These are phyloP conservation scores for Leptinotarsa undecemlineata DNA, from an alignment of 1,140 invertebrate genomes.

Conservation along the genomic window DNA sequence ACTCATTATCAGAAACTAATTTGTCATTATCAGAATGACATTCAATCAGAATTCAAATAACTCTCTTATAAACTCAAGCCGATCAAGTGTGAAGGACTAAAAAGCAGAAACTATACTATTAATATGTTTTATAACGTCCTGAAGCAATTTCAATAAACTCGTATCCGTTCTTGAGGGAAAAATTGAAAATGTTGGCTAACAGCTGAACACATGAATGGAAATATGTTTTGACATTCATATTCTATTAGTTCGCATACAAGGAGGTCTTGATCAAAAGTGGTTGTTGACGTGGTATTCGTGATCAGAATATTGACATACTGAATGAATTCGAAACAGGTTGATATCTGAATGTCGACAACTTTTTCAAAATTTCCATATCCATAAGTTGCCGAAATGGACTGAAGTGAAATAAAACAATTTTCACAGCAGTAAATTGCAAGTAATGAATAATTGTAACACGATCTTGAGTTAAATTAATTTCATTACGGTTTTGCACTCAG, in stretches of 20 bases:
- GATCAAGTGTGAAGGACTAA: constrained; percentile 20
- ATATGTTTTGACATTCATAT: neutral
- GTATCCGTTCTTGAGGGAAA: neutral
- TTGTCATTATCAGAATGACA: too few species aligned
- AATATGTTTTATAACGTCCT: constrained; percentile 20
- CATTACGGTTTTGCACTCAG: too few species aligned
- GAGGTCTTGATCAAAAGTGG: constrained; percentile 7
- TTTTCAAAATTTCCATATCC: constrained; percentile 1
- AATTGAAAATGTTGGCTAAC: constrained; percentile 6
- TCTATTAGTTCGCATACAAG: constrained; percentile 4
- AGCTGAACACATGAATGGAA: neutral
- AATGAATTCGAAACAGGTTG: neutral
- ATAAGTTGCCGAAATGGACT: neutral
- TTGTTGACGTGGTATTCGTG: too few species aligned
- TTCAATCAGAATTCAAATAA: neutral
- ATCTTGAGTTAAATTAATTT: too few species aligned
- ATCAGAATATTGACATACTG: neutral
- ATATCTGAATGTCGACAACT: constrained; percentile 1
- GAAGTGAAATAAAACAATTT: neutral
- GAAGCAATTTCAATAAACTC: constrained; percentile 14
- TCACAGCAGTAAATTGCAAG: neutral
- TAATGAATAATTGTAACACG: neutral
- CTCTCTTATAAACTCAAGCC: neutral
- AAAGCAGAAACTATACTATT: constrained; percentile 9
- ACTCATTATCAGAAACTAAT: too few species aligned